Conservation (phyloP, 2,797 vertebrate genomes). For the Cyclopterus lumpus region DNA sequence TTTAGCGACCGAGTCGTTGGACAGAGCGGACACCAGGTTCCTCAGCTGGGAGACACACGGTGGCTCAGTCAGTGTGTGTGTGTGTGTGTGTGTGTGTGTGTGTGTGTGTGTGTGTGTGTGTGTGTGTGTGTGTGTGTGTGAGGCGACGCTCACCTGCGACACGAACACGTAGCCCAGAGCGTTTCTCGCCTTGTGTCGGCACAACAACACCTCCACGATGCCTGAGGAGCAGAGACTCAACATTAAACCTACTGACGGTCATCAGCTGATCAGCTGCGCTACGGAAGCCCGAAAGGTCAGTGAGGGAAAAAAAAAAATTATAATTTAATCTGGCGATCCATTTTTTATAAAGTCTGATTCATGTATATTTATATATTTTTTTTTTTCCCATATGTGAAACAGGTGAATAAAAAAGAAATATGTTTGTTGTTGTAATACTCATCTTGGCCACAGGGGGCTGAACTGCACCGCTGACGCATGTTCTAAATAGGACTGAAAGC, state of each 20-base stretch:
- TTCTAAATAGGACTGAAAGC: too few relatives aligned
- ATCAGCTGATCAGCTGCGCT: background rate
- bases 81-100: slow-evolving; percentile 10
- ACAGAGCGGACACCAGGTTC: slow-evolving; percentile 83
- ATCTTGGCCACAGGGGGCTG: background rate
- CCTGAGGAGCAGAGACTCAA: slow-evolving; percentile 74
- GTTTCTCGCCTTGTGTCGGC: slow-evolving; percentile 88
- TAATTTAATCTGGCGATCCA: too few relatives aligned
- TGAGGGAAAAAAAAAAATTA: background rate
- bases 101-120: background rate
- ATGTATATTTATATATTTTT: background rate
- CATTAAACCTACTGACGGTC: background rate
- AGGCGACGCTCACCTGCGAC: slow-evolving; percentile 85
- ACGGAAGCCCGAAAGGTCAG: background rate
- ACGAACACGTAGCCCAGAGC: slow-evolving; percentile 92
- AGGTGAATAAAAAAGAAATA: background rate
- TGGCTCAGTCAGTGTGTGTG: background rate
- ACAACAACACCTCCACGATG: slow-evolving; percentile 92
- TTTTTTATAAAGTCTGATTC: too few relatives aligned
- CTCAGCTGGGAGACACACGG: slow-evolving; percentile 85
- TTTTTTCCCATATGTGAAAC: background rate
- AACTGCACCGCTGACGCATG: too few relatives aligned
- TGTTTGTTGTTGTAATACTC: background rate
- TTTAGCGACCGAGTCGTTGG: slow-evolving; percentile 82
- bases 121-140: background rate